These are phyloP conservation scores for Poecilus cupreus DNA, from an alignment of 2,888 invertebrate species.

Conservation along the genomic window DNA sequence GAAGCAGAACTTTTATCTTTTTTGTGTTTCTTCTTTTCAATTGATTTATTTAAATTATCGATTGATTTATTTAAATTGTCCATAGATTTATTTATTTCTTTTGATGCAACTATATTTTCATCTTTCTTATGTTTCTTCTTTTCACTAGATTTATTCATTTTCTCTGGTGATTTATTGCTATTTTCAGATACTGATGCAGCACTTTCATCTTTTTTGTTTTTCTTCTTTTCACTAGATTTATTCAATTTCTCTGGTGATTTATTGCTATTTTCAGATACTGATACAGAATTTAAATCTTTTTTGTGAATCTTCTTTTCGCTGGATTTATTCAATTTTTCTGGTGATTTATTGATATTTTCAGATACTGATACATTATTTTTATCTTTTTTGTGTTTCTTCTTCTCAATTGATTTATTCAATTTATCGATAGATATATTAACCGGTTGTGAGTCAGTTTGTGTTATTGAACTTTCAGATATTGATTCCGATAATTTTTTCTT, in stretches of 20 bases:
- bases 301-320: neutral
- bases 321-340: conserved; percentile 14
- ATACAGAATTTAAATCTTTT: no score
- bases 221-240: conserved; percentile 12
- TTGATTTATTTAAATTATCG: conserved; percentile 17
- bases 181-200: no score
- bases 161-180: neutral
- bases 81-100: neutral
- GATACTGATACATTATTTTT: no score
- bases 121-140: conserved; percentile 10
- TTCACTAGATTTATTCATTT: conserved; percentile 19
- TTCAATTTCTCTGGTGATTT: conserved; percentile 10
- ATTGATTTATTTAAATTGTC: no score
- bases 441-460: no score
- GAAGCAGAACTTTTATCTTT: no score
- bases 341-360: no score
- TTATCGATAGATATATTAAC: neutral
- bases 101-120: neutral
- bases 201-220: no score
- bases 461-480: no score
- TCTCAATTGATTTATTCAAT: conserved; percentile 7
- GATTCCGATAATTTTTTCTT: neutral
- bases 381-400: no score
- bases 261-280: no score
- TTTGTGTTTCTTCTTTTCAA: neutral